Percentiles rank a stretch among this genome's conserved stretches.
These are phyloP conservation scores for Eumeta japonica DNA, from an alignment of 1,140 invertebrate species.

Conservation along the genomic window DNA sequence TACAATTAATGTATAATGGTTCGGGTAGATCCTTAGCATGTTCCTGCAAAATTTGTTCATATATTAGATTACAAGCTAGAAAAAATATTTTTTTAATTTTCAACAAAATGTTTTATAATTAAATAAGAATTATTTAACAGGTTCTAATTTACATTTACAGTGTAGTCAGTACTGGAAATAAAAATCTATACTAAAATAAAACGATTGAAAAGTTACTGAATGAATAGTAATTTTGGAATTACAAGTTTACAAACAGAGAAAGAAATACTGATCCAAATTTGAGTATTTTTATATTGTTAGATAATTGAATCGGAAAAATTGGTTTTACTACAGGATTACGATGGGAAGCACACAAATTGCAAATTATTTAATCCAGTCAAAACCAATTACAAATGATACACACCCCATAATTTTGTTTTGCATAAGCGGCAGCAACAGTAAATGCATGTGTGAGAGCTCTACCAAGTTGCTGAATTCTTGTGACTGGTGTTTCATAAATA, in stretches of 20 bases:
- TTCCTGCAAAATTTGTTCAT: conserved; percentile 51
- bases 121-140: neutral
- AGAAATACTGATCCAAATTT: too few species aligned
- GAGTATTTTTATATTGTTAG: too few species aligned
- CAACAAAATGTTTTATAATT: too few species aligned
- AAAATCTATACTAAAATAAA: too few species aligned
- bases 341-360: neutral
- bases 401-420: conserved; percentile 70
- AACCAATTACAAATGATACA: too few species aligned
- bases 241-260: too few species aligned
- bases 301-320: too few species aligned
- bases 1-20: conserved; percentile 78
- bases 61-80: conserved; percentile 10
- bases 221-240: too few species aligned
- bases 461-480: conserved; percentile 63
- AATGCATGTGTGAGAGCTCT: conserved; percentile 73
- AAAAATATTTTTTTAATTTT: conserved; percentile 8
- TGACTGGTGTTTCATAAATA: conserved; percentile 66
- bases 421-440: conserved; percentile 67
- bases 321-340: too few species aligned
- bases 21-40: conserved; percentile 66
- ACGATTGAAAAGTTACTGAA: too few species aligned
- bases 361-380: conserved; percentile 17
- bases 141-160: too few species aligned
- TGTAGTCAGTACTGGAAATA: too few species aligned